Conservation (phyloP, 2,888 invertebrate genomes). For the Nomada ferruginata region DNA sequence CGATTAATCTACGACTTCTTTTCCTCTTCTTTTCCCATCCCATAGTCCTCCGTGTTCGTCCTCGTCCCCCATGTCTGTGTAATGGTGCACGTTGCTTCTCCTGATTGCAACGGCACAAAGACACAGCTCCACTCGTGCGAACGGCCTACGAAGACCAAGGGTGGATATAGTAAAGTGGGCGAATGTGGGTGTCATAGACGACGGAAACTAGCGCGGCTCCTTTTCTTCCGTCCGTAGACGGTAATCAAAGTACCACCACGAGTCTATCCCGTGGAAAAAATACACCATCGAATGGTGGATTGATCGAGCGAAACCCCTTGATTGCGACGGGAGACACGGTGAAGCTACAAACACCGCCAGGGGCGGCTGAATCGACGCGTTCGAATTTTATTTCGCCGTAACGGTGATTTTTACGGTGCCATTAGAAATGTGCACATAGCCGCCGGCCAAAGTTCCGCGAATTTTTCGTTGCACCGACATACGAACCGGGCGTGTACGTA, state of each 20-base stretch:
- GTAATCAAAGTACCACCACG: slow-evolving; percentile 57
- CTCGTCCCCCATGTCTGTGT: slow-evolving; percentile 33
- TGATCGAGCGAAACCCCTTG: slow-evolving; percentile 20
- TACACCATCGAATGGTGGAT: slow-evolving; percentile 11
- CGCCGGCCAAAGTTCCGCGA: background rate
- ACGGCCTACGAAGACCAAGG: slow-evolving; percentile 16
- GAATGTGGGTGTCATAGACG: slow-evolving; percentile 50
- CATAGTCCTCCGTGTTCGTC: background rate
- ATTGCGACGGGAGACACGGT: background rate
- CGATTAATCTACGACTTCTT: slow-evolving; percentile 69
- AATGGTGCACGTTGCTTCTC: slow-evolving; percentile 46
- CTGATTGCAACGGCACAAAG: slow-evolving; percentile 56
- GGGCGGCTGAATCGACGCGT: background rate
- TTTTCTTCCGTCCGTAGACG: slow-evolving; percentile 49
- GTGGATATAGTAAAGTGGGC: slow-evolving; percentile 45
- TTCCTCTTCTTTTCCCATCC: slow-evolving; percentile 4
- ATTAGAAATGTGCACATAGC: background rate
- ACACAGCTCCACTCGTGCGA: slow-evolving; percentile 29
- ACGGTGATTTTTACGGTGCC: background rate
- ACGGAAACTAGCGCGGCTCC: slow-evolving; percentile 10
- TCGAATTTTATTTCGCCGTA: background rate
- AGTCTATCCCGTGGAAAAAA: slow-evolving; percentile 15
- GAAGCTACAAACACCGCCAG: background rate
- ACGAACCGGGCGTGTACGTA: background rate
- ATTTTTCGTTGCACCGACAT: slow-evolving; percentile 3